These are phyloP conservation scores for Rallus limicola DNA, from an alignment of 2,113 vertebrate species.

Conservation along the genomic window DNA sequence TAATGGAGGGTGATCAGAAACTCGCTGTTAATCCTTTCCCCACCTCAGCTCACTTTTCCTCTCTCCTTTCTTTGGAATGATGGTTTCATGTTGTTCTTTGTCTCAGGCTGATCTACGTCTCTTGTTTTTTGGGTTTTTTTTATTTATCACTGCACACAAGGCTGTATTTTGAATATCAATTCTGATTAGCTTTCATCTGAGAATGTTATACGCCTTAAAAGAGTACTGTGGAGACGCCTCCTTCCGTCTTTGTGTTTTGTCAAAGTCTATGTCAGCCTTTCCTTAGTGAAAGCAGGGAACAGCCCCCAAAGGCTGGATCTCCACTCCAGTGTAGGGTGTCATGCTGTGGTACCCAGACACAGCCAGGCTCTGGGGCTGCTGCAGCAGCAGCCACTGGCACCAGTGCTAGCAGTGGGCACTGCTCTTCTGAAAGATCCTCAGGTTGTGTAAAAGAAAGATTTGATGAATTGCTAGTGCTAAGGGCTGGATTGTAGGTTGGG, in stretches of 20 bases:
- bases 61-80: not conserved
- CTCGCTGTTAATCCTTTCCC: not conserved
- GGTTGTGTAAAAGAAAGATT: not conserved
- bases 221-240: not conserved
- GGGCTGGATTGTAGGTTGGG: not conserved
- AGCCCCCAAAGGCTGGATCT: not conserved
- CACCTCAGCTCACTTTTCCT: not conserved
- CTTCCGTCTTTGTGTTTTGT: not conserved
- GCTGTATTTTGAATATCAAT: not conserved
- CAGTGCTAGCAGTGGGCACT: not conserved
- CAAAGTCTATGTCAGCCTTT: not conserved
- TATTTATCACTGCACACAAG: not conserved
- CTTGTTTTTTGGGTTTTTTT: not conserved
- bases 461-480: not conserved
- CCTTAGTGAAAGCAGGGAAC: not conserved
- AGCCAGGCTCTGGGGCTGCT: not conserved
- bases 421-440: not conserved
- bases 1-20: not conserved
- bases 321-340: rapidly evolving
- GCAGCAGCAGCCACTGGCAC: not conserved
- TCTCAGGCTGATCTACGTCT: not conserved
- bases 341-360: not conserved
- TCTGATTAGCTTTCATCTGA: not conserved
- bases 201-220: not conserved
- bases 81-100: not conserved